Evolutionary conservation across 2,888 invertebrate genomes (phyloP), one percentile per base, ranked within the genome.

Genomic region (Electrophaes corylata): DNA sequence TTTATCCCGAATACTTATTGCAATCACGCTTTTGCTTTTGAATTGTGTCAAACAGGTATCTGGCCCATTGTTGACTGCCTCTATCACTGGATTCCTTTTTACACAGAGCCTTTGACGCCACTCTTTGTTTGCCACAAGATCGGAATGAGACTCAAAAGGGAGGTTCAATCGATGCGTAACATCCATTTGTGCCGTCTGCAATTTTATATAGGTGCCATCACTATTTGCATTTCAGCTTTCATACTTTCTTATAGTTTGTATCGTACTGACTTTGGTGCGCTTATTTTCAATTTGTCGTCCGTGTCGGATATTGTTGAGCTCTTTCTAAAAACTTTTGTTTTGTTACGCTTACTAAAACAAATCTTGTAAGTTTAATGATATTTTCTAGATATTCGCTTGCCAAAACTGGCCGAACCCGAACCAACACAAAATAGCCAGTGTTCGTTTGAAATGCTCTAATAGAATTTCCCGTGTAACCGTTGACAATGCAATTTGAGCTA

Each of bases 21-120:
- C 23, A 10, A 18, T 33, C 11, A 26, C 75, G 76, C 76, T 62
- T 12, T 29, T 56, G 62, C 62, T 53, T 52, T 18, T 55, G 61
- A 39, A 59, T 79, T 74, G 59, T 41, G 63, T 62, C 72, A 64
- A 26, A 52, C 75, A 72, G 72, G 78, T 84, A 83, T 86, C 87
- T 84, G 79, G 82, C 85, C 88, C 83, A 89, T 90, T 90, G 90
- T 90, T 86, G 90, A 88, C 89, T 89, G 85, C 88, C 88, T 89
- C 86, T 88, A 89, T 89, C 88, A 89, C 87, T 85, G 90, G 89
- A 87, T 88, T 90, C 87, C 90, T 90, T 90, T 88, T 88, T 84
- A 86, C 86, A 86, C 81, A 78, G 83, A 78, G 84, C 87, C 90
- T 90, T 90, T 90, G 90, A 89, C 86, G 85, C 83, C 76, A 76